phyloP scores from a whole-genome alignment of 35 echinoderm and acorn worm species.

The Lytechinus variegatus region DNA sequence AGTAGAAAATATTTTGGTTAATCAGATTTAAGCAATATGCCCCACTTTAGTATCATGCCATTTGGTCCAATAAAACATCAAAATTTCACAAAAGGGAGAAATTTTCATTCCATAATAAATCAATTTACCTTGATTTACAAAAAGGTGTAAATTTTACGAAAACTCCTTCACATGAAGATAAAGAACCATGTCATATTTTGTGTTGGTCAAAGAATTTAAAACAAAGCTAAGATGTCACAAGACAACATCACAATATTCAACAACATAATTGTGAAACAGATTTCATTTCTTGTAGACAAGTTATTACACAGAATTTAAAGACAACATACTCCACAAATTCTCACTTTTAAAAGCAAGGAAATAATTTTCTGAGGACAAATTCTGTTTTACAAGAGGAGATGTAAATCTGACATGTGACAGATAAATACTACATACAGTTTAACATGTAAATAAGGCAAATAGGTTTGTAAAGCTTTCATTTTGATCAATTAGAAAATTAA shows the following conservation, averaged over 20 bases:
- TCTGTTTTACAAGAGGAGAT: neutral
- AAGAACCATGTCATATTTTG: neutral
- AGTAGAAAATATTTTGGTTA: neutral
- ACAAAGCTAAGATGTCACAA: neutral
- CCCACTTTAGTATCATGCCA: neutral
- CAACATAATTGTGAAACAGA: neutral
- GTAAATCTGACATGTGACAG: too few relatives aligned
- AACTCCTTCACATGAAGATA: neutral
- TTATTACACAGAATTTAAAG: too few relatives aligned
- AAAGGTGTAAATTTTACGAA: neutral
- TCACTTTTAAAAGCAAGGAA: neutral
- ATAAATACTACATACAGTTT: neutral
- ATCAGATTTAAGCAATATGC: neutral
- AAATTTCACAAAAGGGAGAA: neutral
- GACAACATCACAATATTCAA: neutral
- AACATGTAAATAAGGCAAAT: constrained; percentile 13
- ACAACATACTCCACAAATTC: too few relatives aligned
- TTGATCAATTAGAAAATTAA: neutral
- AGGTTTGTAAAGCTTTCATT: neutral
- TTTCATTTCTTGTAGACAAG: too few relatives aligned
- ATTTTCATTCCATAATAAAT: neutral
- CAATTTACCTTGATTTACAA: neutral
- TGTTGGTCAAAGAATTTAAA: neutral
- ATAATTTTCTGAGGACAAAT: neutral
- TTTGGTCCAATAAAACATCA: neutral